Conservation (phyloP, 2,888 invertebrate genomes). For the Serripes groenlandicus region DNA sequence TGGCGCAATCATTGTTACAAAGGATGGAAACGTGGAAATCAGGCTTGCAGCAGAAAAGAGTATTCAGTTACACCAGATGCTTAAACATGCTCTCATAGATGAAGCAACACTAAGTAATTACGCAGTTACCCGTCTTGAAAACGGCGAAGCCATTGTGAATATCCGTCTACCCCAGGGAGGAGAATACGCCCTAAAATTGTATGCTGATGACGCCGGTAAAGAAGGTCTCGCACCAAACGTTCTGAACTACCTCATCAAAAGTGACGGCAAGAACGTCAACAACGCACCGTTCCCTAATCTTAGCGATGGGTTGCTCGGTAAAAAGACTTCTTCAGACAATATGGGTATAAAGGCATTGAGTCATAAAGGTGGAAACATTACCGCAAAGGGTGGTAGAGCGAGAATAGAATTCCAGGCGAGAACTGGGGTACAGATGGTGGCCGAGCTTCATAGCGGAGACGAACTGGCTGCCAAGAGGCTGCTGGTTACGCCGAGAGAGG, state of each 20-base stretch:
- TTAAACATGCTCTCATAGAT: constrained; percentile 81
- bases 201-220: constrained; percentile 79
- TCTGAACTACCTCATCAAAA: constrained; percentile 83
- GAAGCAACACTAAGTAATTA: constrained; percentile 81
- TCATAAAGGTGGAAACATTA: constrained; percentile 73
- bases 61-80: constrained; percentile 78
- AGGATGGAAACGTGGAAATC: constrained; percentile 82
- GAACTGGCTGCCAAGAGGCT: constrained; percentile 73
- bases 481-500: constrained; percentile 69
- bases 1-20: constrained; percentile 79
- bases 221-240: constrained; percentile 82
- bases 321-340: constrained; percentile 70
- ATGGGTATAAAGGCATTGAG: constrained; percentile 78
- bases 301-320: constrained; percentile 78
- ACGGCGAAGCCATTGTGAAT: constrained; percentile 79
- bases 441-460: constrained; percentile 80
- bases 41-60: constrained; percentile 77
- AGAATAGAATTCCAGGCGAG: constrained; percentile 76
- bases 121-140: constrained; percentile 78
- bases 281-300: constrained; percentile 81
- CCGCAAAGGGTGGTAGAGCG: constrained; percentile 74
- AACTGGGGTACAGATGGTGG: constrained; percentile 79
- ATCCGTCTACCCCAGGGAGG: constrained; percentile 82
- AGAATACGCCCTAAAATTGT: constrained; percentile 83
- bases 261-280: constrained; percentile 70